Conservation (phyloP, 2,888 invertebrate genomes). For the Tupiocoris notatus region DNA sequence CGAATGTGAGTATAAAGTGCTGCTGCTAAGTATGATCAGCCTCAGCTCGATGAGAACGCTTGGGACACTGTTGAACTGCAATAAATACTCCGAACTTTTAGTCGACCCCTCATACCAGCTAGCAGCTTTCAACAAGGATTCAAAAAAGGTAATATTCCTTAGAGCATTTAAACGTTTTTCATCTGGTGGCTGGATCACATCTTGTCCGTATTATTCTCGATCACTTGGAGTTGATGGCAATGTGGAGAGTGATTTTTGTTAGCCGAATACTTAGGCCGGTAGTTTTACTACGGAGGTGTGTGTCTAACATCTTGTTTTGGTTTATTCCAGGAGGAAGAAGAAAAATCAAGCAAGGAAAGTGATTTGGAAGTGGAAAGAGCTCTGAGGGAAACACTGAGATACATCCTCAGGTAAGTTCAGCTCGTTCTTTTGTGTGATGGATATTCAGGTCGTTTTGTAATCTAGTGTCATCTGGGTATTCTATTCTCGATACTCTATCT, state of each 20-base stretch:
- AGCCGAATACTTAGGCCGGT: no score
- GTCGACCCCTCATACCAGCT: constrained; percentile 53
- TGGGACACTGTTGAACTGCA: constrained; percentile 58
- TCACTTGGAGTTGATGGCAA: no score
- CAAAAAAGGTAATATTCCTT: not conserved
- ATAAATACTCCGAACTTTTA: constrained; percentile 60
- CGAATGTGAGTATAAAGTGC: constrained; percentile 55
- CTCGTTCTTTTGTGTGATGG: no score
- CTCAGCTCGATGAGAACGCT: constrained; percentile 61
- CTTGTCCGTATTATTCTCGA: no score
- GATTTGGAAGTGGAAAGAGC: constrained; percentile 35
- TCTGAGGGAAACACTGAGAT: constrained; percentile 52
- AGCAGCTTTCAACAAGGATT: not conserved
- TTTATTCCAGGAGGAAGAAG: constrained; percentile 30
- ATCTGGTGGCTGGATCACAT: no score
- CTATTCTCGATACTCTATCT: no score
- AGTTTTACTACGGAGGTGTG: no score
- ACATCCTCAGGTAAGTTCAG: constrained; percentile 53
- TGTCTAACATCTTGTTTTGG: no score
- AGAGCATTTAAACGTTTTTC: no score
- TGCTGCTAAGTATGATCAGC: constrained; percentile 59
- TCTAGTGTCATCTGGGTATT: no score
- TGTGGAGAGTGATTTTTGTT: no score
- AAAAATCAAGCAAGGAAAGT: constrained; percentile 46
- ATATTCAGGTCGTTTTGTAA: no score